Base-by-base conservation (phyloP, 2,797 vertebrate genomes). In the Acrocephalus scirpaceus region DNA sequence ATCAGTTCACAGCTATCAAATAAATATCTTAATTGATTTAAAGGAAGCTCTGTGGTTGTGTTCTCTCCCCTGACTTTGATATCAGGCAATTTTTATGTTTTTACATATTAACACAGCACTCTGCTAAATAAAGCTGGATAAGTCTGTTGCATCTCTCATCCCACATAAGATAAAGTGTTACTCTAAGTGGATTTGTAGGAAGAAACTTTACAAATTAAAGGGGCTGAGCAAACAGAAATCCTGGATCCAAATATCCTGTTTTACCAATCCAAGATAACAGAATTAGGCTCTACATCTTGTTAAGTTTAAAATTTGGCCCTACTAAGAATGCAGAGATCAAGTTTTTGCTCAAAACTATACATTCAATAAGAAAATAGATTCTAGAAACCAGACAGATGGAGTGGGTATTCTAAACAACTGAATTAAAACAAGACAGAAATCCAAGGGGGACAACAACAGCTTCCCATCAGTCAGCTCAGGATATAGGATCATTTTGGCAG, bases 11-110 rank as follows among this genome's bases (percentile, higher is more conserved):
- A 72, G 48, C 40, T 53, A 92, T 34, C 78, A 76, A 78, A 91
- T 44, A 88, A 92, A 86, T 76, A 62, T 16, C 58, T 57, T 91
- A 32, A 93, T 78, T 84, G 70, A 86, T 70, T 86, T 78, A 89
- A 81, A 87, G 47, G 53, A 72, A 78, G 74, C 5, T 92, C 57
- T 50, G 4, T 19, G 62, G 30, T 62, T 40, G 42, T 18, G 12
- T 50, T 90, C n/a, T 85, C 44, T 72, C 42, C 38, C 18, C 16
- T 69, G 38, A 48, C 27, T 85, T 84, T 36, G n/a, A 16, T 32
- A 42, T 73, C 45, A 26, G 66, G 21, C 12, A 70, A 29, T 58
- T 73, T 53, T 66, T 30, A 29, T 34, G 16, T 54, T 72, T 76
- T 61, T 56, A 26, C 16, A 45, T 29, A 77, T 67, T 74, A 65